phyloP scores from a whole-genome alignment of 2,113 vertebrate species.

The Psammodynastes pulverulentus region DNA sequence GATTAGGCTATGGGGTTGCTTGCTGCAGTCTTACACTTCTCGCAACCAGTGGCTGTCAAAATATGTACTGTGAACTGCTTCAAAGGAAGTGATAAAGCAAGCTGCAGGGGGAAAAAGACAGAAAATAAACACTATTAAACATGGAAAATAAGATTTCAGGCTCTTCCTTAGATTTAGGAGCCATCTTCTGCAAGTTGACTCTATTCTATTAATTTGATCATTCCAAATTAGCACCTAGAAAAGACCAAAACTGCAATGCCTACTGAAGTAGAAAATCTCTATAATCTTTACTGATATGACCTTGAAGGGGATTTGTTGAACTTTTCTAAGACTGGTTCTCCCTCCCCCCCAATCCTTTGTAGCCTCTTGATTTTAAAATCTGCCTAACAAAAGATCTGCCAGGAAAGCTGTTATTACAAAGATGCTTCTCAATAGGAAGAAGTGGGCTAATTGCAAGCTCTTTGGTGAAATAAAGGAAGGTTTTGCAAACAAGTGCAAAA shows the following conservation, averaged over 20 bases:
- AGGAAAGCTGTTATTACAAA: conserved; percentile 77
- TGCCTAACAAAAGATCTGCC: conserved; percentile 74
- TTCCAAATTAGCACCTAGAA: conserved; percentile 38
- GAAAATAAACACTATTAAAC: conserved; percentile 57
- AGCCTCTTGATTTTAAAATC: conserved; percentile 75
- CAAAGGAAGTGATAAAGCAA: conserved; percentile 62
- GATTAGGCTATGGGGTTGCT: conserved; percentile 59
- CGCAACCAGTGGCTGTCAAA: conserved; percentile 63
- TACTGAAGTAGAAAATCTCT: conserved; percentile 56
- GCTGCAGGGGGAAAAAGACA: conserved; percentile 49
- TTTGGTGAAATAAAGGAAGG: conserved; percentile 73
- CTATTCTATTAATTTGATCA: conserved; percentile 44
- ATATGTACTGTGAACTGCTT: conserved; percentile 49
- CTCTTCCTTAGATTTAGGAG: conserved; percentile 43
- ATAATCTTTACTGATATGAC: conserved; percentile 67
- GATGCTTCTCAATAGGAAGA: conserved; percentile 71
- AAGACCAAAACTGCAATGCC: conserved; percentile 43
- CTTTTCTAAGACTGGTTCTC: conserved; percentile 67
- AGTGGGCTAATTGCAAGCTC: conserved; percentile 77
- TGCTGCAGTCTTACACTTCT: conserved; percentile 59
- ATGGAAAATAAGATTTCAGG: conserved; percentile 24
- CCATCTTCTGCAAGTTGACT: conserved; percentile 19
- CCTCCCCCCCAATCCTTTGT: conserved; percentile 55
- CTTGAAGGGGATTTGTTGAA: conserved; percentile 75
- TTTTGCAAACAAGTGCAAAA: conserved; percentile 71